Conservation (phyloP, 2,113 vertebrate species). For the Chelonoidis abingdonii region DNA sequence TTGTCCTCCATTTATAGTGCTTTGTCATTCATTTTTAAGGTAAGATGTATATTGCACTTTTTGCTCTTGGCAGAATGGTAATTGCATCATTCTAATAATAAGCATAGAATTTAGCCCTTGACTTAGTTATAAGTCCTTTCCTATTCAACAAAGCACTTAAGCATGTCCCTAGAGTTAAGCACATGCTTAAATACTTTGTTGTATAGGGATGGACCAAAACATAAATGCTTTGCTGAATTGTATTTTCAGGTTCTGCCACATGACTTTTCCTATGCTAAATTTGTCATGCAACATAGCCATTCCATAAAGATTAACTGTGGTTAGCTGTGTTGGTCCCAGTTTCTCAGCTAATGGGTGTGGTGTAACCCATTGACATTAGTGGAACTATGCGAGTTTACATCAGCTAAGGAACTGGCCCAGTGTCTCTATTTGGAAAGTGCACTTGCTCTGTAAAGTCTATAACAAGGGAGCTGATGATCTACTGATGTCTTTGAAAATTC, state of each 20-base stretch:
- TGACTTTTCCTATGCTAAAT: slow-evolving; percentile 37
- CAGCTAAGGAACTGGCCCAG: background rate
- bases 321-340: slow-evolving; percentile 7
- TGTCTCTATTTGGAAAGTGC: background rate
- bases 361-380: background rate
- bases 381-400: background rate
- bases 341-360: background rate
- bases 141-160: slow-evolving; percentile 22
- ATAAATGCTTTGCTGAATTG: background rate
- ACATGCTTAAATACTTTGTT: slow-evolving; percentile 3
- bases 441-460: background rate
- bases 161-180: background rate
- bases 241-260: slow-evolving; percentile 47
- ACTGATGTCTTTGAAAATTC: fast-evolving
- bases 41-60: slow-evolving; percentile 27
- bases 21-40: slow-evolving; percentile 33
- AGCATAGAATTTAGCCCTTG: too few species aligned
- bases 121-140: background rate
- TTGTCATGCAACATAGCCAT: background rate
- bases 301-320: slow-evolving; percentile 43
- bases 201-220: slow-evolving; percentile 34
- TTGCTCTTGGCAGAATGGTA: slow-evolving; percentile 10
- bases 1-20: background rate
- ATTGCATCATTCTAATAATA: slow-evolving; percentile 22
- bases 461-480: background rate